Evolutionary conservation across 2,113 vertebrate species (phyloP).

Genomic region (Pteropus alecto): DNA sequence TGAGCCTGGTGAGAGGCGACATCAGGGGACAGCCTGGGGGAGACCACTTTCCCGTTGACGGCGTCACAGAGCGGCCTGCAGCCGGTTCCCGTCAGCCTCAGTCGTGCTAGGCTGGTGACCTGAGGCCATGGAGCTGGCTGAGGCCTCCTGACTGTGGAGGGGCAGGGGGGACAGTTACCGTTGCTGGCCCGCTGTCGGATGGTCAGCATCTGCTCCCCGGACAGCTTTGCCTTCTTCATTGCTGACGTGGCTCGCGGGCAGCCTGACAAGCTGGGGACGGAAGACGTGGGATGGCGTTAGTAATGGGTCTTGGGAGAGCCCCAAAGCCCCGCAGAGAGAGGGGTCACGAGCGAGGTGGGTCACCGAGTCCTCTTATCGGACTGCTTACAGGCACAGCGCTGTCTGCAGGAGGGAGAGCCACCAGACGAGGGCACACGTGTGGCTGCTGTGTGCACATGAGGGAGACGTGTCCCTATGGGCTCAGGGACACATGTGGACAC

Average conservation of each 20-base stretch:
- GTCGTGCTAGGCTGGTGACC: too few relatives aligned
- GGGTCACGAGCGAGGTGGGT: fast-evolving
- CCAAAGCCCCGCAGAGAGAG: not conserved
- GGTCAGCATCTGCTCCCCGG: conserved; percentile 97
- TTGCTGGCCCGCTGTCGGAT: conserved; percentile 96
- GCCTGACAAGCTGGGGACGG: conserved; percentile 92
- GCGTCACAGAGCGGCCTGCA: too few relatives aligned
- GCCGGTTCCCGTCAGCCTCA: too few relatives aligned
- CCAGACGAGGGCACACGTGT: too few relatives aligned
- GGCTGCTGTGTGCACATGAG: fast-evolving
- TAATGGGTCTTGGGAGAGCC: not conserved
- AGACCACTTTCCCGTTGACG: too few relatives aligned
- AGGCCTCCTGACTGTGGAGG: fast-evolving
- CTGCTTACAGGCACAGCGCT: not conserved
- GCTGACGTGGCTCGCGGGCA: conserved; percentile 98
- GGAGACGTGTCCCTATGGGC: fast-evolving
- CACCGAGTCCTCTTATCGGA: fast-evolving
- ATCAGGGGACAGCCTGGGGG: too few relatives aligned
- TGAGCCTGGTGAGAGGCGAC: too few relatives aligned
- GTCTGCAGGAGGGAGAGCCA: fast-evolving
- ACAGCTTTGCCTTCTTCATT: conserved; percentile 99
- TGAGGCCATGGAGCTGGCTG: not conserved
- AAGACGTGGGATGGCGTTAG: conserved; percentile 66
- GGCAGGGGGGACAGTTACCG: conserved; percentile 83
- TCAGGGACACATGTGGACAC: not conserved